Conservation (phyloP, 2,888 invertebrate genomes). For the Cotesia congregata region DNA sequence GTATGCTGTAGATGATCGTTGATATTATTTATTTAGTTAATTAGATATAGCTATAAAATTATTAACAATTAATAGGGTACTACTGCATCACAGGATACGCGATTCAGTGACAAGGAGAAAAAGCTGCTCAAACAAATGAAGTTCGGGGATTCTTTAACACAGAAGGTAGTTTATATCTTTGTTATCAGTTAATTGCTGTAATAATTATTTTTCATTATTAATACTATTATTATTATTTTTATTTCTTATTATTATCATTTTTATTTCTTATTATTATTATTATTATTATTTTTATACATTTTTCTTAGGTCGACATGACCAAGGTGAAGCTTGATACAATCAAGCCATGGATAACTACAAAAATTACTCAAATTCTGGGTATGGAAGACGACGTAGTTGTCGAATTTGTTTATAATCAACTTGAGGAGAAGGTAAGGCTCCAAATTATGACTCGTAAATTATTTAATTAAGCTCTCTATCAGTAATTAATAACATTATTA, state of each 20-base stretch:
- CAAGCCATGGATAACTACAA: slow-evolving; percentile 98
- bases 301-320: slow-evolving; percentile 91
- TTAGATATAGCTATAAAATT: slow-evolving; percentile 25
- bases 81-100: slow-evolving; percentile 97
- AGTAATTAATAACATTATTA: neutral
- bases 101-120: slow-evolving; percentile 99
- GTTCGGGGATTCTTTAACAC: slow-evolving; percentile 93
- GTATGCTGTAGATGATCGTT: neutral
- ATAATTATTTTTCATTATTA: neutral
- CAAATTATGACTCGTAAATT: slow-evolving; percentile 47
- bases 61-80: slow-evolving; percentile 82
- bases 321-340: slow-evolving; percentile 98
- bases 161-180: slow-evolving; percentile 77
- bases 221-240: neutral
- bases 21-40: slow-evolving; percentile 13
- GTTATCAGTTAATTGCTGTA: neutral
- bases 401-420: slow-evolving; percentile 98
- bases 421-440: slow-evolving; percentile 88
- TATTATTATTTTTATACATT: neutral
- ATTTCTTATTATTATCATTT: too few relatives aligned
- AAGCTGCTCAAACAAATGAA: slow-evolving; percentile 99
- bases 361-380: slow-evolving; percentile 95
- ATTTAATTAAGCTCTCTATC: neutral
- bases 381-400: slow-evolving; percentile 99
- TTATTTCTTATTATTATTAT: too few relatives aligned